Conservation (phyloP, 2,888 invertebrate species). For the Ceraclea dissimilis region DNA sequence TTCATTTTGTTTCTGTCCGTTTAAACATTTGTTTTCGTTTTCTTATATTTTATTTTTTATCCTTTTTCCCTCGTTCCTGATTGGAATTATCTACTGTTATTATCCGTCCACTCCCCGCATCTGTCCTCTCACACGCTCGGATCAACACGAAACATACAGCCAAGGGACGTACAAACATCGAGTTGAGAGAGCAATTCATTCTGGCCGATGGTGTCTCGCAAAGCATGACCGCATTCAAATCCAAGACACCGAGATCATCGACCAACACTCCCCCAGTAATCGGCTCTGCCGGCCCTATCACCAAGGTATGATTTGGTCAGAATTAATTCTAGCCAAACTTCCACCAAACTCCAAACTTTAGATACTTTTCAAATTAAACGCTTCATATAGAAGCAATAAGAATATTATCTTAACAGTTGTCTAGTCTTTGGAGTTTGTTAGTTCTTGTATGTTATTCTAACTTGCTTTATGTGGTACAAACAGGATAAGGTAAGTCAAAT, state of each 20-base stretch:
- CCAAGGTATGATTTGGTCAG: conserved; percentile 65
- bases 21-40: conserved; percentile 9
- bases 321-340: background rate
- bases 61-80: conserved; percentile 31
- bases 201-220: conserved; percentile 97
- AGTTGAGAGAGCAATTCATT: conserved; percentile 98
- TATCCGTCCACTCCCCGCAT: too few species aligned
- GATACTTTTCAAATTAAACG: background rate
- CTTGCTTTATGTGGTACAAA: too few species aligned
- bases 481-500: too few species aligned
- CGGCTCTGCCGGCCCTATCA: conserved; percentile 78
- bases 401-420: background rate
- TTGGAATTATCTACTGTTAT: conserved; percentile 23
- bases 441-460: too few species aligned
- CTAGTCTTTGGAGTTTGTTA: conserved; percentile 2
- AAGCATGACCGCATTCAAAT: conserved; percentile 97
- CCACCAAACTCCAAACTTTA: background rate
- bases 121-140: conserved; percentile 31
- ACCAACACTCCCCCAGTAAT: conserved; percentile 54
- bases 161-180: conserved; percentile 99
- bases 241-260: conserved; percentile 83
- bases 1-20: background rate
- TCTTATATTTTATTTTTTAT: conserved; percentile 10
- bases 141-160: conserved; percentile 54
- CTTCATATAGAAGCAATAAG: background rate